Conservation (phyloP, 2,797 vertebrate species). For the Crypturellus tataupa region DNA sequence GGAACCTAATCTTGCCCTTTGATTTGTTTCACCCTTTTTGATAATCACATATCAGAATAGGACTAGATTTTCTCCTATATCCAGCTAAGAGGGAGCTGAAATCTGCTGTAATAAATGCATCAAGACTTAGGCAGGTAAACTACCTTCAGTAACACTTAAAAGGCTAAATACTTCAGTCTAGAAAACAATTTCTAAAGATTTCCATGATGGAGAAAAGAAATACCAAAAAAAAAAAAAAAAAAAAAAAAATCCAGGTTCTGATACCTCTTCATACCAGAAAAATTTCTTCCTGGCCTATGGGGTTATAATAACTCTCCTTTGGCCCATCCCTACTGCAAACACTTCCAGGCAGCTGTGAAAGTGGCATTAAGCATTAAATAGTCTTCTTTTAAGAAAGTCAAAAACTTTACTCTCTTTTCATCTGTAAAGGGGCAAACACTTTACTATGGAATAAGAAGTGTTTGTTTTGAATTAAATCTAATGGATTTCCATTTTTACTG, state of each 20-base stretch:
- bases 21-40: neutral
- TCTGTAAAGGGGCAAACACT: neutral
- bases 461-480: neutral
- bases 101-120: neutral
- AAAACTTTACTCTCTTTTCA: neutral
- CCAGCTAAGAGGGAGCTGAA: neutral
- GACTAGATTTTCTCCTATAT: neutral
- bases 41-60: neutral
- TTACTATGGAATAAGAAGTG: neutral
- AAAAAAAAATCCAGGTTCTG: neutral
- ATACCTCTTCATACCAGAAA: neutral
- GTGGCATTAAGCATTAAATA: neutral
- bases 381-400: neutral
- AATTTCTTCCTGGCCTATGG: neutral
- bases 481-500: neutral
- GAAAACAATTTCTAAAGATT: neutral
- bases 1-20: neutral
- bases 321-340: neutral
- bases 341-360: neutral
- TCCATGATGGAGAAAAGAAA: no score
- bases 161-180: neutral
- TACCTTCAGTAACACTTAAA: neutral
- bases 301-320: neutral
- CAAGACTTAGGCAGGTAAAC: neutral
- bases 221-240: no score